Conservation (phyloP, 2,113 vertebrate genomes). For the Pomatostomus ruficeps region DNA sequence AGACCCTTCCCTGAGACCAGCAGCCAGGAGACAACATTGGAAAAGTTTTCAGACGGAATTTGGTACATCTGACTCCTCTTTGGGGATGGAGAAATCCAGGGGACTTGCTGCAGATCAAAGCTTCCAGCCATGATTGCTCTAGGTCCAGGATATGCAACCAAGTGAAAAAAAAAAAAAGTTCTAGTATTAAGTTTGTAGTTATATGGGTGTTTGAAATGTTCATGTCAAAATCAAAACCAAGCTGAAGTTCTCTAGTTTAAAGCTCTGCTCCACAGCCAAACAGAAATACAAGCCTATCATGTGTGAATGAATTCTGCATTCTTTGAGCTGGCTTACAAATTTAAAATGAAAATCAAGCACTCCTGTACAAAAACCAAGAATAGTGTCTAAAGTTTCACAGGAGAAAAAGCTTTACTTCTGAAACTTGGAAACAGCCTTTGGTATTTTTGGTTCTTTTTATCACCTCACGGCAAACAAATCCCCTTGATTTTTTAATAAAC, state of each 20-base stretch:
- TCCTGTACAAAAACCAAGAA: background rate
- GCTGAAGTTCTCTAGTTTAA: background rate
- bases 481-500: background rate
- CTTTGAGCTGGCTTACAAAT: background rate
- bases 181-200: background rate
- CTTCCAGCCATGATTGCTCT: background rate
- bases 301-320: background rate
- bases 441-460: background rate
- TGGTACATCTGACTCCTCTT: background rate
- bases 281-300: background rate
- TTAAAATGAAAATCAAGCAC: background rate
- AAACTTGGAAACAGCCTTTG: background rate
- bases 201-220: background rate
- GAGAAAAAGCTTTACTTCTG: background rate
- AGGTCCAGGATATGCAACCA: background rate
- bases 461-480: background rate
- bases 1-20: background rate
- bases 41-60: background rate
- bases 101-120: background rate
- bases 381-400: background rate
- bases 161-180: background rate
- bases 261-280: background rate
- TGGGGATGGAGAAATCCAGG: background rate
- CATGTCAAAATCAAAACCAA: slow-evolving; percentile 16
- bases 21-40: background rate